phyloP scores from a whole-genome alignment of 2,888 invertebrate genomes.

The Macrophya alboannulata region DNA sequence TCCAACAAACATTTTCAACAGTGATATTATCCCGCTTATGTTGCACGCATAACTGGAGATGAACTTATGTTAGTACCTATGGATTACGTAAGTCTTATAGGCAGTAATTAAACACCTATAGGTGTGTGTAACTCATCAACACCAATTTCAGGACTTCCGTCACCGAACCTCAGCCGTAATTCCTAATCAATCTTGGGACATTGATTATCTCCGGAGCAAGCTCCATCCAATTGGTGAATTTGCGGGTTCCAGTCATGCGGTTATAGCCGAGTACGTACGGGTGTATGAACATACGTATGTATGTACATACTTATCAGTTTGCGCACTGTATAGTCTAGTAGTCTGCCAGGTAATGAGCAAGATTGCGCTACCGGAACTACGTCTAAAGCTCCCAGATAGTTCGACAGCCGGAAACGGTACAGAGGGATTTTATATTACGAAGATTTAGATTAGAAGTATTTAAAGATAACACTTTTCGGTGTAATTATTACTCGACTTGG shows the following conservation, averaged over 20 bases:
- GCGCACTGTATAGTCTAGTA: slow-evolving; percentile 1
- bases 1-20: no score
- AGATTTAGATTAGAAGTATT: background rate
- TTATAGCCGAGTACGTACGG: background rate
- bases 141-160: slow-evolving; percentile 45
- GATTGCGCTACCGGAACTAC: slow-evolving; percentile 24
- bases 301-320: slow-evolving; percentile 7
- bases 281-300: no score
- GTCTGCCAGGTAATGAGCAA: slow-evolving; percentile 31
- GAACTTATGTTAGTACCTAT: background rate
- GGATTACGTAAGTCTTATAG: background rate
- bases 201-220: slow-evolving; percentile 49
- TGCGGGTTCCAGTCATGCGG: background rate
- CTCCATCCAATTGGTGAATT: slow-evolving; percentile 21
- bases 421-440: background rate
- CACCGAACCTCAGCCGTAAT: slow-evolving; percentile 41
- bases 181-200: slow-evolving; percentile 47
- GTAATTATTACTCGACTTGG: background rate
- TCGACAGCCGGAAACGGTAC: background rate
- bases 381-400: slow-evolving; percentile 31
- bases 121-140: background rate
- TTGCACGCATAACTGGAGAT: background rate
- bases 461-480: background rate
- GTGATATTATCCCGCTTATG: background rate
- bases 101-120: background rate